Evolutionary conservation across 2,888 invertebrate genomes (phyloP), one percentile per base, ranked within the genome.

Genomic region (Hydrotaea diabolus): DNA sequence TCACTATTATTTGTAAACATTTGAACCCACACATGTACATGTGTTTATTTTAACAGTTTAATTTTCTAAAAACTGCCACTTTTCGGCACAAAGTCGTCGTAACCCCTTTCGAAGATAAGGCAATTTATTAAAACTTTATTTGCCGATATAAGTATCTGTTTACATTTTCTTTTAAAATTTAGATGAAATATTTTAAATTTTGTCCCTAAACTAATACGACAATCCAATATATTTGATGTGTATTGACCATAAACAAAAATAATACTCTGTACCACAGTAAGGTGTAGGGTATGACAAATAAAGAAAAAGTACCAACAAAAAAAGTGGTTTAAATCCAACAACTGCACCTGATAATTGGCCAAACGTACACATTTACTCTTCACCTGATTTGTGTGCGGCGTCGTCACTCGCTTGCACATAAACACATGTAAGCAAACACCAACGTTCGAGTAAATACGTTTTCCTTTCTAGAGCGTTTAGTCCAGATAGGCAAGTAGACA

Each of bases 271-370:
- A n/a, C n/a, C n/a, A n/a, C n/a, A 36, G 21, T 39, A 64, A n/a
- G n/a, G n/a, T n/a, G n/a, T n/a, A n/a, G n/a, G n/a, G n/a, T n/a
- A n/a, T n/a, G n/a, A n/a, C n/a, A 31, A n/a, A 59, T 17, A 83
- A n/a, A n/a, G n/a, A n/a, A n/a, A n/a, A n/a, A n/a, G n/a, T n/a
- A 75, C 36, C 85, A 85, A 86, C 84, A 87, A n/a, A 77, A 86
- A 83, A 81, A 83, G 75, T 36, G 85, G 23, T 59, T 59, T 55
- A 62, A 77, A 71, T 53, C 69, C 66, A 49, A 82, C 75, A 77
- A 80, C 66, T 31, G 49, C 76, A 74, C 73, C 78, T 79, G 85
- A 73, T 79, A 72, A 53, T 23, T 82, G 49, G 46, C 49, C 81
- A 85, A 82, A 79, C 71, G 72, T n/a, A 26, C 8, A 55, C 19